These are phyloP conservation scores for Allobates femoralis DNA, from an alignment of 2,797 vertebrate species.

Conservation along the genomic window DNA sequence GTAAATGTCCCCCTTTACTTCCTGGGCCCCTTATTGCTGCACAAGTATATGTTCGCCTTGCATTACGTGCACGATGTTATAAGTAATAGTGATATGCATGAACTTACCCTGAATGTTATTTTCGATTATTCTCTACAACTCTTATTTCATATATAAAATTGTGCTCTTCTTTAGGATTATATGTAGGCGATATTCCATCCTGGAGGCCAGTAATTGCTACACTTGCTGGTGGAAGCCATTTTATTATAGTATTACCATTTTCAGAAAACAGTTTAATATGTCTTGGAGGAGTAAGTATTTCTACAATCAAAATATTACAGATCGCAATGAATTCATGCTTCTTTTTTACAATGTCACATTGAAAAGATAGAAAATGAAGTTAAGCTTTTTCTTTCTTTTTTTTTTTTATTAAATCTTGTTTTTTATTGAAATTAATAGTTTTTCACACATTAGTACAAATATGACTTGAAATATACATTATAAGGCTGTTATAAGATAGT, in stretches of 20 bases:
- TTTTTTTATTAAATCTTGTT: too few species aligned
- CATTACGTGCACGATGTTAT: neutral
- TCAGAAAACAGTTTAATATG: conserved; percentile 67
- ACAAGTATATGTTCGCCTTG: too few species aligned
- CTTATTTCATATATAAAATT: conserved; percentile 71
- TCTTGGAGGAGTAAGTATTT: conserved; percentile 69
- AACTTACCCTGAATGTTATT: conserved; percentile 1
- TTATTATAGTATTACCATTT: conserved; percentile 66
- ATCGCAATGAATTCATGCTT: neutral
- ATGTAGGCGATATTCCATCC: neutral
- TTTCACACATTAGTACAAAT: too few species aligned
- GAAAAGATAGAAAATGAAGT: neutral
- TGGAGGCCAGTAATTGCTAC: conserved; percentile 48
- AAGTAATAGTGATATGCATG: neutral
- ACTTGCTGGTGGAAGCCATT: conserved; percentile 69
- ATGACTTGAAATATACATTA: too few species aligned
- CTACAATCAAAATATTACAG: conserved; percentile 57
- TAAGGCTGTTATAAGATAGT: too few species aligned
- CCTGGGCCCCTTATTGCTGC: too few species aligned
- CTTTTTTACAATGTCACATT: neutral
- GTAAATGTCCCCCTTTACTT: too few species aligned
- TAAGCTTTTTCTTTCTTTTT: too few species aligned
- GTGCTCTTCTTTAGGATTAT: neutral
- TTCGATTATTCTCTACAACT: conserved; percentile 61
- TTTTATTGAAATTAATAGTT: too few species aligned